Base-by-base conservation (phyloP, 2,797 vertebrate genomes). In the Pachyuromys duprasi region DNA sequence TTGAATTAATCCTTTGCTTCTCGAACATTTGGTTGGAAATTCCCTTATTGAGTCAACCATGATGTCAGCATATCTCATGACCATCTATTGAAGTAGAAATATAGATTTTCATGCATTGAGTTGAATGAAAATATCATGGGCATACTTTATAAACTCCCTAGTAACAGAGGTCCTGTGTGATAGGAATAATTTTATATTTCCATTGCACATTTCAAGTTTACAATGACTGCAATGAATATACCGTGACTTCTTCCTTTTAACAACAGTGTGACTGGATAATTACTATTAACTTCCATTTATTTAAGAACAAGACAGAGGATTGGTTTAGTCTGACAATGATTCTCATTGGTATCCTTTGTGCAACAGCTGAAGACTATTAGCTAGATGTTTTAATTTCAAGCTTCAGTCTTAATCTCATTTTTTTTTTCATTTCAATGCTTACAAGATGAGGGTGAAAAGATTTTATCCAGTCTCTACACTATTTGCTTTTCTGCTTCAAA, bases 11-110 rank as follows among this genome's bases (percentile, higher is more conserved):
- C 31, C 28, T 62, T 83, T 42, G 28, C 65, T 72, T 81, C 76
- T 93, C 86, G 42, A 42, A 49, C 8, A 76, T 91, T 93, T 87
- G 76, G 49, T 76, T 49, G 39, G 60, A 81, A 55, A 91, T 65
- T 57, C 33, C 26, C 60, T 84, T 70, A 70, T 92, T 53, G 9
- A 88, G 33, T 9, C 26, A 93, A 87, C 36, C 62, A 24, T 75
- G 53, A 82, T 15, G 39, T 82, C 39, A 87, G 12, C 31, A 26
- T 74, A 90, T 93, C 81, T 86, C n/a, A 28, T 93, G 62, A 57
- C 53, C 87, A 53, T 42, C 26, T 20, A 82, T 8, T 60, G n/a
- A 15, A 91, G 20, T 70, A 87, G n/a, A 93, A 91, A 87, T 28
- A 62, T 22, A 72, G 11, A 75, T 87, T 93, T 36, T 91, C 69